Evolutionary conservation across 2,797 vertebrate species (phyloP).

Genomic region (Momotus momota): DNA sequence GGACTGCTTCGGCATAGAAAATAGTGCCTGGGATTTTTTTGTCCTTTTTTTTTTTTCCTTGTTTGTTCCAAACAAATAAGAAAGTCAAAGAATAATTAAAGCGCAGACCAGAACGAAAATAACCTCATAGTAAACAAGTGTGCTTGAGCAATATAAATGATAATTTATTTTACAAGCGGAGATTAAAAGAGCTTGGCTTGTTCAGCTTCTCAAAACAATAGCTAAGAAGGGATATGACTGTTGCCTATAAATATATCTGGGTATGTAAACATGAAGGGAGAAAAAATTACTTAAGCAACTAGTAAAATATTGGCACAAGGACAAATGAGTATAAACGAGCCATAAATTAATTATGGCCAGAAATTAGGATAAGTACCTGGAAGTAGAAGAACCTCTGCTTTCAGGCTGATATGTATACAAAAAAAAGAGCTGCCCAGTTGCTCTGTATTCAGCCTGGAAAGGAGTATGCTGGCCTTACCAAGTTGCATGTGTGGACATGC

Average conservation of each 20-base stretch:
- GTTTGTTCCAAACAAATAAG: neutral
- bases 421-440: neutral
- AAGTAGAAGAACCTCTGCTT: neutral
- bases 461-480: neutral
- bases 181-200: constrained; percentile 54
- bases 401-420: neutral
- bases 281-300: constrained; percentile 36
- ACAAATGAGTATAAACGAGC: constrained; percentile 32
- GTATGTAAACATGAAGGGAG: constrained; percentile 31
- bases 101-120: neutral
- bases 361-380: constrained; percentile 38
- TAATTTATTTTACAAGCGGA: constrained; percentile 54
- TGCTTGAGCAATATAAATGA: constrained; percentile 56
- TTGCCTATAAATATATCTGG: constrained; percentile 18
- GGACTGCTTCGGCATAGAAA: neutral
- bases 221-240: constrained; percentile 13
- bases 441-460: neutral
- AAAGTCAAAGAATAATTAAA: constrained; percentile 55
- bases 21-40: neutral
- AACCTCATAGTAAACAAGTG: constrained; percentile 32
- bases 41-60: neutral
- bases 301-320: constrained; percentile 37
- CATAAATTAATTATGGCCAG: constrained; percentile 35
- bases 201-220: constrained; percentile 50
- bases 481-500: neutral